Conservation (phyloP, 2,888 invertebrate genomes). For the Ceraclea dissimilis region DNA sequence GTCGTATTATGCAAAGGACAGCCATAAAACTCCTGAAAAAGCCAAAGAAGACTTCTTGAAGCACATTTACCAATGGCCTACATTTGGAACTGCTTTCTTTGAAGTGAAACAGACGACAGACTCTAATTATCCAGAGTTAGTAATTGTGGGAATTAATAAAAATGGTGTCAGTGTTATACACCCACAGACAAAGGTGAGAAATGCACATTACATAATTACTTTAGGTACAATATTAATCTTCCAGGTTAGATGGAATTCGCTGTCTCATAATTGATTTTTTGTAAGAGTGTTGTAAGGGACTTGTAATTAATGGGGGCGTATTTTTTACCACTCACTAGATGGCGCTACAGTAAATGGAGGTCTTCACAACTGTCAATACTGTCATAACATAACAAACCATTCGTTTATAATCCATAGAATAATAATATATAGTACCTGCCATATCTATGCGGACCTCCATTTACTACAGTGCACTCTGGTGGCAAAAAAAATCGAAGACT, state of each 20-base stretch:
- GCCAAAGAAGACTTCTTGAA: conserved; percentile 79
- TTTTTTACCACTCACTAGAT: too few species aligned
- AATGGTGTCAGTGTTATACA: conserved; percentile 86
- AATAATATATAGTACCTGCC: too few species aligned
- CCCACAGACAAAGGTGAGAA: conserved; percentile 72
- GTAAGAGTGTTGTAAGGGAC: conserved; percentile 9
- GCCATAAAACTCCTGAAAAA: conserved; percentile 55
- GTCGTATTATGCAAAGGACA: conserved; percentile 54
- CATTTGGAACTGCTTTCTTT: conserved; percentile 94
- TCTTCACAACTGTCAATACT: too few species aligned
- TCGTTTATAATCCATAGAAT: too few species aligned
- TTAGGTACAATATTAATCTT: conserved; percentile 25
- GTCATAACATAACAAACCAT: too few species aligned
- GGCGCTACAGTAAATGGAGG: too few species aligned
- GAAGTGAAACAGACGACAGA: conserved; percentile 90
- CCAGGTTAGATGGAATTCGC: not conserved
- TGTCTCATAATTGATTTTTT: not conserved
- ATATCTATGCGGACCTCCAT: too few species aligned
- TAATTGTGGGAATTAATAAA: conserved; percentile 85
- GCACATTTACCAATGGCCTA: conserved; percentile 68
- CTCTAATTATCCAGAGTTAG: conserved; percentile 74
- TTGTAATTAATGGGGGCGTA: too few species aligned
- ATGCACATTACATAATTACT: not conserved
- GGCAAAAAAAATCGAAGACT: too few species aligned
- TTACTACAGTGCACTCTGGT: too few species aligned